A percentile compares a stretch with the other conserved stretches of the same genome.
Conservation (phyloP, 2,113 vertebrate genomes). For the Tetraodon nigroviridis region DNA sequence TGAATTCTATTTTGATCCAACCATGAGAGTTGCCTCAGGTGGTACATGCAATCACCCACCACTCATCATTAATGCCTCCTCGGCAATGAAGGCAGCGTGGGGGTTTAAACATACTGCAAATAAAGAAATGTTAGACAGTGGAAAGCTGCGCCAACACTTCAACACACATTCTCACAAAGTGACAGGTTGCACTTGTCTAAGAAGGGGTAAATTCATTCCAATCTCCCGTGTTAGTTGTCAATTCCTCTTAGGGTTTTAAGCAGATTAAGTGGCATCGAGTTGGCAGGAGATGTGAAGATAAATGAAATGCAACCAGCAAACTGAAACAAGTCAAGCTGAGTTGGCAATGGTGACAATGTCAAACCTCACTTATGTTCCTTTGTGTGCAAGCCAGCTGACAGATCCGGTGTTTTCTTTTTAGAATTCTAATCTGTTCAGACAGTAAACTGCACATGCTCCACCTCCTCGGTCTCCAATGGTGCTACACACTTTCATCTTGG, state of each 20-base stretch:
- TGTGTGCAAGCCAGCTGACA: conserved; percentile 5
- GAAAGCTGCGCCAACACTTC: conserved; percentile 33
- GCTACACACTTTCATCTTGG: neutral
- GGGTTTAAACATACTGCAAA: conserved; percentile 33
- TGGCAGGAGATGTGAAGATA: conserved; percentile 19
- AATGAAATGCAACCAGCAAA: conserved; percentile 30
- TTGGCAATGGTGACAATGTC: conserved; percentile 1
- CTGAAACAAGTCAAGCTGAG: conserved; percentile 18
- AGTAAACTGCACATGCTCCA: conserved; percentile 46
- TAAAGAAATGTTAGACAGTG: conserved; percentile 37
- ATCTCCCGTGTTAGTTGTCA: conserved; percentile 42
- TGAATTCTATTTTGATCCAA: conserved; percentile 39
- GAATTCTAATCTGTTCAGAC: neutral
- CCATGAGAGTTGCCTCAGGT: conserved; percentile 36
- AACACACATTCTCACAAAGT: conserved; percentile 17
- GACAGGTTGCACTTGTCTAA: conserved; percentile 1
- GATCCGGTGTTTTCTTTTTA: conserved; percentile 4
- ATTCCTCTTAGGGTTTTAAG: conserved; percentile 39
- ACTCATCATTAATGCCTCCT: conserved; percentile 29
- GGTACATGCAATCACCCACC: conserved; percentile 40
- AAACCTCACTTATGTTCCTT: conserved; percentile 2
- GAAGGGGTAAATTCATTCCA: conserved; percentile 37
- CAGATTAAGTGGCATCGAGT: conserved; percentile 33
- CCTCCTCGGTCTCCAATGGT: conserved; percentile 43
- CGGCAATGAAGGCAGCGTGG: conserved; percentile 30